Evolutionary conservation across 2,888 invertebrate genomes (phyloP).

Genomic region (Caenorhabditis sp.): DNA sequence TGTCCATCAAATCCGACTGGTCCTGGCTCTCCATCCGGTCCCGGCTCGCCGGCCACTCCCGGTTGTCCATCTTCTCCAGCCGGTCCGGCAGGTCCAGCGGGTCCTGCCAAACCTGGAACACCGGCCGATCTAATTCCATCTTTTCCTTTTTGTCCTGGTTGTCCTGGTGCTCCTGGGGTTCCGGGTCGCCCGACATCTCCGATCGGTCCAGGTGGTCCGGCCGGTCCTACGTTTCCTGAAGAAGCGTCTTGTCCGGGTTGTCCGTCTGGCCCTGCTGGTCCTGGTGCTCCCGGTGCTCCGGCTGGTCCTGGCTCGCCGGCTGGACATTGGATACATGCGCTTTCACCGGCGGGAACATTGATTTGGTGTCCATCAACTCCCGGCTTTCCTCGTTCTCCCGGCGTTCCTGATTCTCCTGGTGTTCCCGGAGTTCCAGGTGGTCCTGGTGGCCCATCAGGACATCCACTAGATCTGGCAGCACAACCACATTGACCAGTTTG

Average conservation of each 20-base stretch:
- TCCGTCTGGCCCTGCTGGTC: constrained; percentile 49
- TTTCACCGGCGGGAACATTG: constrained; percentile 12
- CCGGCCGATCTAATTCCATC: constrained; percentile 23
- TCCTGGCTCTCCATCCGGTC: constrained; percentile 36
- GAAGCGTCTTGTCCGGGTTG: constrained; percentile 38
- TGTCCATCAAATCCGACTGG: constrained; percentile 37
- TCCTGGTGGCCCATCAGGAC: constrained; percentile 45
- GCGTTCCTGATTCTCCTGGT: constrained; percentile 31
- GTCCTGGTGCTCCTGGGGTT: constrained; percentile 40
- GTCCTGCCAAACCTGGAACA: constrained; percentile 37
- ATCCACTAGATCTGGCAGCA: constrained; percentile 19
- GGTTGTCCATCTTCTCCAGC: constrained; percentile 43
- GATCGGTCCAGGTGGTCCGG: constrained; percentile 46
- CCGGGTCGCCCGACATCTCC: constrained; percentile 48
- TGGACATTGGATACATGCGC: constrained; percentile 36
- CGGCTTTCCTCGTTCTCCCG: constrained; percentile 51
- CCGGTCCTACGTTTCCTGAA: constrained; percentile 35
- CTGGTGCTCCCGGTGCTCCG: constrained; percentile 35
- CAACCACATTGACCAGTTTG: constrained; percentile 36
- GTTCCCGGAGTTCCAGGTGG: constrained; percentile 42
- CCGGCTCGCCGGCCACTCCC: constrained; percentile 30
- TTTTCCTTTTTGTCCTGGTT: constrained; percentile 31
- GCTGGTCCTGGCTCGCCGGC: constrained; percentile 39
- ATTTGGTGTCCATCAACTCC: constrained; percentile 33
- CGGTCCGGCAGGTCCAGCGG: constrained; percentile 43